Percentiles rank a stretch among this genome's conserved stretches.
Conservation (phyloP, 2,113 vertebrate genomes). For the Trichomycterus rosablanca region DNA sequence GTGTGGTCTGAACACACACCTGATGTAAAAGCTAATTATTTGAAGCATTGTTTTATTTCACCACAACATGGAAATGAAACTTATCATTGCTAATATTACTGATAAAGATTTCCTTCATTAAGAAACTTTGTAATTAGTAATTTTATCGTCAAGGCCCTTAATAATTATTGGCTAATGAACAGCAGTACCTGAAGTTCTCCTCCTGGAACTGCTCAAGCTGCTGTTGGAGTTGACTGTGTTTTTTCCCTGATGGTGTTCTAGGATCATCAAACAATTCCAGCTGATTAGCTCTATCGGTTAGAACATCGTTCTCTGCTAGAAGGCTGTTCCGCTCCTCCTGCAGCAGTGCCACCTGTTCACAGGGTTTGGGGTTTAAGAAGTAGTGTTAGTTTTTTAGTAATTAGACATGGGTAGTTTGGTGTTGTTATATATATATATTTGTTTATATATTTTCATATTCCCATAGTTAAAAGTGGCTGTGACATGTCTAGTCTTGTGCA, state of each 20-base stretch:
- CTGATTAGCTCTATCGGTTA: conserved; percentile 89
- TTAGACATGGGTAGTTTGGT: not conserved
- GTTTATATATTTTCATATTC: too few relatives aligned
- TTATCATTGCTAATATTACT: too few relatives aligned
- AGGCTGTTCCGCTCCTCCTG: conserved; percentile 92
- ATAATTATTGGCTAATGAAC: too few relatives aligned
- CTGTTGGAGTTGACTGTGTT: conserved; percentile 83
- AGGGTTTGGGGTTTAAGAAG: not conserved
- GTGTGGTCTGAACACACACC: too few relatives aligned
- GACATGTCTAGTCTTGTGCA: too few relatives aligned
- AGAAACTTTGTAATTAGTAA: too few relatives aligned
- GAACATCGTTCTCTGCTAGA: conserved; percentile 88
- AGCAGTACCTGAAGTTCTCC: conserved; percentile 87
- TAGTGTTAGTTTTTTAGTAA: not conserved
- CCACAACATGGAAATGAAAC: too few relatives aligned
- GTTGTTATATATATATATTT: not conserved
- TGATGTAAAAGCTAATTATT: too few relatives aligned
- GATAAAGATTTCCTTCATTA: too few relatives aligned
- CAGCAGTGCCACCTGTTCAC: conserved; percentile 81
- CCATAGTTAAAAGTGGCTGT: too few relatives aligned
- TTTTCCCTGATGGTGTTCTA: conserved; percentile 79
- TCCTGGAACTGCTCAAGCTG: conserved; percentile 90
- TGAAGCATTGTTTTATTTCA: too few relatives aligned
- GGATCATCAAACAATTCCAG: conserved; percentile 88
- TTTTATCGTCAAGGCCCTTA: too few relatives aligned